Evolutionary conservation across 1,140 invertebrate species (phyloP).

Genomic region (Neodiprion virginianus): DNA sequence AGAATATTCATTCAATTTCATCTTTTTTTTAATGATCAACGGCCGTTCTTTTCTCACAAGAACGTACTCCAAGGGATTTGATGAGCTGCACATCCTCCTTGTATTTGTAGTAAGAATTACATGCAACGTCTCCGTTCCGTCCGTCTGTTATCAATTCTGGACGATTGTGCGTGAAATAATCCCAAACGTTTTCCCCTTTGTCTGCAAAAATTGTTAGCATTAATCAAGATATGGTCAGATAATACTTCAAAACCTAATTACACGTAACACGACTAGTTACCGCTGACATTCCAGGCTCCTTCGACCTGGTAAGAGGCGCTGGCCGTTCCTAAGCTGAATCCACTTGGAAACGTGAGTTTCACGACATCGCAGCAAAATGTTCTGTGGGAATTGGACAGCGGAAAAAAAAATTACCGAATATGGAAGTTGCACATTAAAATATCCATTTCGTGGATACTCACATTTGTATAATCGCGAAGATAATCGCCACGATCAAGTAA

Average conservation of each 20-base stretch:
- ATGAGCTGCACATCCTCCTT: constrained; percentile 63
- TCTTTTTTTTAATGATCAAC: constrained; percentile 60
- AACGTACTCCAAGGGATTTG: constrained; percentile 51
- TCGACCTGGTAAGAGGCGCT: constrained; percentile 55
- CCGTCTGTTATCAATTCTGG: constrained; percentile 61
- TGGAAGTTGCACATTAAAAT: too few species aligned
- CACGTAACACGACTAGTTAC: constrained; percentile 67
- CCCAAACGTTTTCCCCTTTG: constrained; percentile 66
- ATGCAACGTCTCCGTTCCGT: constrained; percentile 64
- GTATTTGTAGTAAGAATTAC: constrained; percentile 68
- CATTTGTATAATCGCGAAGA: too few species aligned
- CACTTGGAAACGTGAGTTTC: constrained; percentile 32
- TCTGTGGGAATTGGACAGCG: constrained; percentile 27
- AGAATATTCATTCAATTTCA: background rate
- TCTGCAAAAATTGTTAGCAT: constrained; percentile 26
- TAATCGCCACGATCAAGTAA: too few species aligned
- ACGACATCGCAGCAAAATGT: background rate
- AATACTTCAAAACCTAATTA: constrained; percentile 74
- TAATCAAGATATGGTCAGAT: background rate
- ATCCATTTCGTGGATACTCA: too few species aligned
- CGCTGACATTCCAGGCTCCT: constrained; percentile 52
- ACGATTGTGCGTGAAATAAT: constrained; percentile 64
- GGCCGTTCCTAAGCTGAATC: constrained; percentile 47
- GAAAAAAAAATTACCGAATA: too few species aligned
- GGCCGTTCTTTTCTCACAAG: constrained; percentile 64